Conservation (phyloP, 2,888 invertebrate species). For the Lacanobia oleracea region DNA sequence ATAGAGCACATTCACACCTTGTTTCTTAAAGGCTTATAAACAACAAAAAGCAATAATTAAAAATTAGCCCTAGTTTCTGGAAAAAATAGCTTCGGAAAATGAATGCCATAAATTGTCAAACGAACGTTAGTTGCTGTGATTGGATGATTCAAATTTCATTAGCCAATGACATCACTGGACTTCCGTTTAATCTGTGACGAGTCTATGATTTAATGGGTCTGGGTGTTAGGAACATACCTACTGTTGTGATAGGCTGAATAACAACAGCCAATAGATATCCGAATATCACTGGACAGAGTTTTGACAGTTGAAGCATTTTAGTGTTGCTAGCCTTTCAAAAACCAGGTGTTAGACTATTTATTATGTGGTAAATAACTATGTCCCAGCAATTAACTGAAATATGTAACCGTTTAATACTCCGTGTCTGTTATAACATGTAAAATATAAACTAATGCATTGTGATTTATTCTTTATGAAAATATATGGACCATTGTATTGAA, state of each 20-base stretch:
- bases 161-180: not conserved
- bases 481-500: conserved; percentile 88
- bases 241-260: not conserved
- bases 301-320: conserved; percentile 5
- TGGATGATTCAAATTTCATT: not conserved
- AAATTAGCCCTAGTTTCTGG: not conserved
- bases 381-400: conserved; percentile 57
- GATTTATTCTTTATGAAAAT: conserved; percentile 88
- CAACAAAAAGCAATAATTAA: not conserved
- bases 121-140: not conserved
- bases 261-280: not conserved
- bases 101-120: no score
- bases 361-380: conserved; percentile 41
- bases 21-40: conserved; percentile 5
- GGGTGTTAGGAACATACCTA: not conserved
- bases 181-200: not conserved
- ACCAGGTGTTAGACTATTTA: conserved; percentile 26
- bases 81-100: not conserved
- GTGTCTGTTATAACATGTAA: conserved; percentile 80
- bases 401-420: conserved; percentile 80
- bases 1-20: conserved; percentile 17
- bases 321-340: conserved; percentile 22
- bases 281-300: not conserved
- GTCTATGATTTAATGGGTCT: not conserved
- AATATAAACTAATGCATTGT: conserved; percentile 85